Base-by-base conservation (phyloP, 2,888 invertebrate genomes). In the Ptycholaimellus sp. region DNA sequence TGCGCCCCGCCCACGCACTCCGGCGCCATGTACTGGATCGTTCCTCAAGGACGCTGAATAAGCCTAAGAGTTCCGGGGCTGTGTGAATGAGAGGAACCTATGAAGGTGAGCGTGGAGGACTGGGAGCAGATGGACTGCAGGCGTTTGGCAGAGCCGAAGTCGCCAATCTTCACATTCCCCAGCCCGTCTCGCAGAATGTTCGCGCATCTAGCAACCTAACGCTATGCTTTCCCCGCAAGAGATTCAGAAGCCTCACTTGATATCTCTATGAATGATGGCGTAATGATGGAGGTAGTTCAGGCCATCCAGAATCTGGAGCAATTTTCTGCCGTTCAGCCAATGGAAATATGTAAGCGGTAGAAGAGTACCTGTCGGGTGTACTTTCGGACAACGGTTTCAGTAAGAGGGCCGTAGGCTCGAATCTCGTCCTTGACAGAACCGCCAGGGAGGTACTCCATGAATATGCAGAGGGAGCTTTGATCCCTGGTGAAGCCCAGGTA, bases 401-500 rank as follows among this genome's bases (percentile, higher is more conserved):
- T 53, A 40, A 63, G 43, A 3, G 59, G 47, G 3, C 63, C 63
- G 40, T 60, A 62, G 17, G 46, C 41, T 7, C 29, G 14, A 30
- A 47, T 45, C 37, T 41, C 44, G 44, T 64, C 63, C 43, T 59
- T 59, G 20, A 65, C 52, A n/a, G 63, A 62, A 9, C 64, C 64
- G 43, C 63, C 63, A 6, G 62, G 53, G 61, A 65, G 61, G 43
- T 57, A 63, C 47, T 65, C 65, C 60, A 65, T 64, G 45, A 65
- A 63, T 43, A 65, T 63, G 37, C 54, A 59, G 21, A 63, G 49
- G 20, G 52, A 47, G 28, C 46, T 45, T 19, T 51, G 49, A 27
- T 56, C 54, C 38, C 58, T 48, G 33, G 36, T 29, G 41, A 58
- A 56, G 19, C 63, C 63, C 46, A 53, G 54, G 48, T 63, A 63